Percentiles rank a stretch among this genome's conserved stretches.
phyloP scores from a whole-genome alignment of 2,797 vertebrate species.

The Gadopsis bispinosus region DNA sequence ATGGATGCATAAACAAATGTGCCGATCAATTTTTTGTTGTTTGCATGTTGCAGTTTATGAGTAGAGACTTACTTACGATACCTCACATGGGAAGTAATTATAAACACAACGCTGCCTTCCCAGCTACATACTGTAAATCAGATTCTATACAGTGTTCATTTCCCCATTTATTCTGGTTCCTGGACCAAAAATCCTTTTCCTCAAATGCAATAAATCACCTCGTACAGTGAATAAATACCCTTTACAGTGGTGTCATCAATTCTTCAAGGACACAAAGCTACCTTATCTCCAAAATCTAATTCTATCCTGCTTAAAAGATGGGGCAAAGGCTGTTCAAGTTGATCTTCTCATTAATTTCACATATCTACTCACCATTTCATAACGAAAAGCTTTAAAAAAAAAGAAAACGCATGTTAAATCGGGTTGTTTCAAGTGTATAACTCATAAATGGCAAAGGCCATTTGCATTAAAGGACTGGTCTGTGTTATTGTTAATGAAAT shows the following conservation, averaged over 20 bases:
- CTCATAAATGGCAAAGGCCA: too few species aligned
- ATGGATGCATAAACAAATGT: slow-evolving; percentile 42
- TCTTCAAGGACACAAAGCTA: slow-evolving; percentile 61
- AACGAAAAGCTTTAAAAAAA: neutral
- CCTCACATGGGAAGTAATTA: slow-evolving; percentile 55
- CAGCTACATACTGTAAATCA: slow-evolving; percentile 65
- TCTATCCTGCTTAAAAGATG: neutral
- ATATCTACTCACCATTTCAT: neutral
- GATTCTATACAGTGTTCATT: slow-evolving; percentile 39
- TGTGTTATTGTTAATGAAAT: neutral
- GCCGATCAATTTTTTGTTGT: slow-evolving; percentile 44
- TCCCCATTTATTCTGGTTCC: slow-evolving; percentile 67
- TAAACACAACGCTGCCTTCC: slow-evolving; percentile 68
- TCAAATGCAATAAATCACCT: slow-evolving; percentile 67
- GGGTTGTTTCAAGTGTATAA: too few species aligned
- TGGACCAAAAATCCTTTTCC: slow-evolving; percentile 66
- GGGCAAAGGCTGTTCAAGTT: neutral
- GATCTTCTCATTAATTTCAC: slow-evolving; percentile 20
- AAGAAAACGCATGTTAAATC: neutral
- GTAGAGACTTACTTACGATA: slow-evolving; percentile 49
- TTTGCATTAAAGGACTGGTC: too few species aligned
- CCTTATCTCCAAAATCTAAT: slow-evolving; percentile 42
- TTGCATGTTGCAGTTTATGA: slow-evolving; percentile 56
- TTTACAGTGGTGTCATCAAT: slow-evolving; percentile 46
- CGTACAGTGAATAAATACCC: slow-evolving; percentile 46